Percentiles rank a stretch among this genome's conserved stretches.
These are phyloP conservation scores for Plagodis dolabraria DNA, from an alignment of 2,888 invertebrate species.

Conservation along the genomic window DNA sequence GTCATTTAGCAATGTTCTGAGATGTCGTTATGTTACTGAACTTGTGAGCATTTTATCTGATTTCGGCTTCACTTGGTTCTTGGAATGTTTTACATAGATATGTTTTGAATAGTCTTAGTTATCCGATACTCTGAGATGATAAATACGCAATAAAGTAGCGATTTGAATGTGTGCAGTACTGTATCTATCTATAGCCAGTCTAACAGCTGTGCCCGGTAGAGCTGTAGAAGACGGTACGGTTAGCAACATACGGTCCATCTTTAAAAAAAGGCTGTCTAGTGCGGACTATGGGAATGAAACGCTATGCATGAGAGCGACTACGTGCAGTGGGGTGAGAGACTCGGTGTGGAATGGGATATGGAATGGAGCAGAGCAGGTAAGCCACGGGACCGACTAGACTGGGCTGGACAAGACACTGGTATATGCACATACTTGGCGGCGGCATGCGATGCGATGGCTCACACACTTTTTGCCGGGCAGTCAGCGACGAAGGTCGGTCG, in stretches of 20 bases:
- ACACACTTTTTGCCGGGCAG: conserved; percentile 62
- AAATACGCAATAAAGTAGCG: background rate
- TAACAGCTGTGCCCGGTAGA: background rate
- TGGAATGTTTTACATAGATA: conserved; percentile 36
- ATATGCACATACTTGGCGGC: conserved; percentile 65
- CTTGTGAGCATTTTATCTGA: conserved; percentile 46
- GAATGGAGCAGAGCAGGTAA: conserved; percentile 45
- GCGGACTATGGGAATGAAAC: conserved; percentile 1
- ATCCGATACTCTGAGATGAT: background rate
- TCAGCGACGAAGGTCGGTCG: conserved; percentile 71
- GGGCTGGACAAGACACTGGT: conserved; percentile 48
- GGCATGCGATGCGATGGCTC: conserved; percentile 59
- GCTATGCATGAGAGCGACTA: background rate
- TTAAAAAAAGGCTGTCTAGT: too few species aligned
- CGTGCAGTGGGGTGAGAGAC: conserved; percentile 9
- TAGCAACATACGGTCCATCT: too few species aligned
- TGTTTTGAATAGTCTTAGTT: conserved; percentile 14
- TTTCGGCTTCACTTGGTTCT: conserved; percentile 40
- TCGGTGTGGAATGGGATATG: conserved; percentile 43
- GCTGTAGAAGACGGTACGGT: too few species aligned
- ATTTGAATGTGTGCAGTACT: too few species aligned
- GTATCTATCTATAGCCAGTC: conserved; percentile 7
- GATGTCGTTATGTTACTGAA: conserved; percentile 43
- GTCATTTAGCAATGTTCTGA: conserved; percentile 46
- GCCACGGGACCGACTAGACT: conserved; percentile 25